Percentiles rank a stretch among this genome's conserved stretches.
Evolutionary conservation across 2,797 vertebrate genomes (phyloP).

Genomic region (Coregonus suidteri): DNA sequence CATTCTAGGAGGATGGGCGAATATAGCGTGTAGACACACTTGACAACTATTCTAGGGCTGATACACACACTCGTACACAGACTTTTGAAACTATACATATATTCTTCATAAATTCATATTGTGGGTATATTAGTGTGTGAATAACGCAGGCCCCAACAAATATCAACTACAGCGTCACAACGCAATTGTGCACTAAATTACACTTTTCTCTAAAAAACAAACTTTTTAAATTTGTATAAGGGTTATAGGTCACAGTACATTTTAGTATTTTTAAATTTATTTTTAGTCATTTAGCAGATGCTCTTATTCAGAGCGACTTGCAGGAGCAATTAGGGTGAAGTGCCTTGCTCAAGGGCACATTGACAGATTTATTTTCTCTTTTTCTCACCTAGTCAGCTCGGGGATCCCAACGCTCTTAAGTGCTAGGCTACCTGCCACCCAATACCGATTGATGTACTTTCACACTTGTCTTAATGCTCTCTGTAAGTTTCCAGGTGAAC

Average conservation of each 20-base stretch:
- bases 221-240: neutral
- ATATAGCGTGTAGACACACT: constrained; percentile 31
- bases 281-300: constrained; percentile 47
- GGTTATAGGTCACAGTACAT: no score
- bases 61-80: neutral
- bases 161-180: neutral
- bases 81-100: neutral
- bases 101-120: neutral
- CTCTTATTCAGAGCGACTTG: no score
- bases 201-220: no score
- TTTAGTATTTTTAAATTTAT: no score
- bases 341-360: no score
- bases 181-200: neutral
- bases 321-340: no score
- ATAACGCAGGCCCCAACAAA: neutral
- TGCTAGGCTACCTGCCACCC: no score
- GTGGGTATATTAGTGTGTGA: neutral
- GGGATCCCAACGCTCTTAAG: no score
- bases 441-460: constrained; percentile 28
- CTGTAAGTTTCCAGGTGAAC: constrained; percentile 66
- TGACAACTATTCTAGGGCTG: neutral
- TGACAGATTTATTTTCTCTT: no score
- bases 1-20: constrained; percentile 1
- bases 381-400: no score
- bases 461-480: constrained; percentile 38